Evolutionary conservation across 2,888 invertebrate species (phyloP).

Genomic region (Glyphotaelius pellucidus): DNA sequence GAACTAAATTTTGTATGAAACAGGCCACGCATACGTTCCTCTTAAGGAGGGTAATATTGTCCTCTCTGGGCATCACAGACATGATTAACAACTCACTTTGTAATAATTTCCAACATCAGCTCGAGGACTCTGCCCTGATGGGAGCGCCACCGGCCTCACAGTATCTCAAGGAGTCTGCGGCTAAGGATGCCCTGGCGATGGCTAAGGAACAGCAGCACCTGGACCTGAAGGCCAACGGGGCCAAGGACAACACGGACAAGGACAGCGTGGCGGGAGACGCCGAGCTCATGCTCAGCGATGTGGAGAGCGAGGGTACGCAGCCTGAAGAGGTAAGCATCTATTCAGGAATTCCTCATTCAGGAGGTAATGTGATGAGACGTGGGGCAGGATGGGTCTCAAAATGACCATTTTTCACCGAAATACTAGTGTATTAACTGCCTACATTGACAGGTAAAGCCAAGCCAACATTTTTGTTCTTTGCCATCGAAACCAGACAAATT

Average conservation of each 20-base stretch:
- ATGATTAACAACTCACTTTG: not conserved
- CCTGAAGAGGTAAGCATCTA: constrained; percentile 83
- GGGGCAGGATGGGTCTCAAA: too few species aligned
- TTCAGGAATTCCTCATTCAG: too few species aligned
- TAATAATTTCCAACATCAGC: not conserved
- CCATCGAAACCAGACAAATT: too few species aligned
- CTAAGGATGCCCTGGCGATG: not conserved
- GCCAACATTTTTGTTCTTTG: too few species aligned
- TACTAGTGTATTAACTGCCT: too few species aligned
- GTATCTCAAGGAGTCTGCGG: constrained; percentile 22
- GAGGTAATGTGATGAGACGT: too few species aligned
- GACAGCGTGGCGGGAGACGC: constrained; percentile 82
- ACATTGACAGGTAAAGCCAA: too few species aligned
- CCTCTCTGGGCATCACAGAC: not conserved
- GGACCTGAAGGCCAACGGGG: constrained; percentile 1
- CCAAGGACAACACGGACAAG: constrained; percentile 73
- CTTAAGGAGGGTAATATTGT: not conserved
- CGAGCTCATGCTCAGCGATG: constrained; percentile 86
- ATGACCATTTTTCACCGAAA: too few species aligned
- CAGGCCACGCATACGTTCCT: too few species aligned
- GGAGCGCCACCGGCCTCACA: constrained; percentile 47
- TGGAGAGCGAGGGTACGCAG: constrained; percentile 92
- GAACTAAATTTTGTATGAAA: too few species aligned
- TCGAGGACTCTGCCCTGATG: constrained; percentile 50
- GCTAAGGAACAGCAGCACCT: constrained; percentile 36